Evolutionary conservation across 2,113 vertebrate genomes (phyloP).

Genomic region (Gymnobelideus leadbeateri): DNA sequence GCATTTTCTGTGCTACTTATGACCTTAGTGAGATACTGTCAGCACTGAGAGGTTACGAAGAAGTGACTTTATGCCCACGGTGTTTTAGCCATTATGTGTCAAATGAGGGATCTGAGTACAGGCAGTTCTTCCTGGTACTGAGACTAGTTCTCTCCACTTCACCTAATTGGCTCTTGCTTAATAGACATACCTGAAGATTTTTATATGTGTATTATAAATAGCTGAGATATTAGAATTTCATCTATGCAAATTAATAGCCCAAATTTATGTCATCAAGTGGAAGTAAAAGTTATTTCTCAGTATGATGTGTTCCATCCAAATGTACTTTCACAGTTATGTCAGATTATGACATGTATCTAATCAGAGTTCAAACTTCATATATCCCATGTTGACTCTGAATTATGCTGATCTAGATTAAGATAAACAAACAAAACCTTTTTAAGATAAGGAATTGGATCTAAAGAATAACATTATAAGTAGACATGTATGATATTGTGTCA

Average conservation of each 20-base stretch:
- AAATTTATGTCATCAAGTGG: slow-evolving; percentile 3
- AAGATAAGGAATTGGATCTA: not conserved
- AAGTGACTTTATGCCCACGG: too few relatives aligned
- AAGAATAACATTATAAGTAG: not conserved
- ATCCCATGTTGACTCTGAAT: not conserved
- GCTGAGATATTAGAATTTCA: not conserved
- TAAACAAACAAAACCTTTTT: not conserved
- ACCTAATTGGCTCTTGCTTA: slow-evolving; percentile 19
- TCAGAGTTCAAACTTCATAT: slow-evolving; percentile 6
- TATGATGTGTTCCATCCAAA: slow-evolving; percentile 11
- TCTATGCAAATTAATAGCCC: not conserved
- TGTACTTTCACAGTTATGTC: slow-evolving; percentile 2
- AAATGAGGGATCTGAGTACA: too few relatives aligned
- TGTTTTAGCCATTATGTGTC: too few relatives aligned
- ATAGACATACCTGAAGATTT: not conserved
- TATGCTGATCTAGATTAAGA: not conserved
- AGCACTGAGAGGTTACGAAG: too few relatives aligned
- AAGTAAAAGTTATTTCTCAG: slow-evolving; percentile 2
- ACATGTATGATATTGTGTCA: not conserved
- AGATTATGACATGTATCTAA: not conserved
- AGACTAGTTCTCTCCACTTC: not conserved
- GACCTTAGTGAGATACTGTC: too few relatives aligned
- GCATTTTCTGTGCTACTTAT: too few relatives aligned
- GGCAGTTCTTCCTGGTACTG: too few relatives aligned
- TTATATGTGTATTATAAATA: not conserved